Base-by-base conservation (phyloP, 1,140 invertebrate genomes). In the Sycophaga agraensis region DNA sequence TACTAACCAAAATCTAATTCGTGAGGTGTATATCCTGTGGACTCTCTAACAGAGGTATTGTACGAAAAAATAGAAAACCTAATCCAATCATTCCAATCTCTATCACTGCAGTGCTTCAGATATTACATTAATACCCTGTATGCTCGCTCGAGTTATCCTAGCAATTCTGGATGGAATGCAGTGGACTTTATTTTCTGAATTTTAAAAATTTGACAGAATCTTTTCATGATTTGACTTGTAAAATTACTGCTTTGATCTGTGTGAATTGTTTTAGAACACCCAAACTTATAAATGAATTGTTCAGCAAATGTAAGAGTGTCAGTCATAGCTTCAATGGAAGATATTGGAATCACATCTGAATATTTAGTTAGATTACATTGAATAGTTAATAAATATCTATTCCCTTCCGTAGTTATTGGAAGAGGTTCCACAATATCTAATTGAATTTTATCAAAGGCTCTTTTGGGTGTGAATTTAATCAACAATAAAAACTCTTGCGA, bases 341-440 rank as follows among this genome's bases (percentile, higher is more conserved):
- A 55, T 2, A 77, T 4, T 3, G 71, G 63, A 9, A 67, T 51
- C 0, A 70, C 69, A 22, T 59, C 49, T 0, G 62, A 65, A 62
- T 69, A 76, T 66, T 76, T 78, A 0, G 70, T 71, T 8, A 76
- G 45, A 56, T 70, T 67, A 57, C 74, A 70, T 66, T 75, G 71
- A 14, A 70, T n/a, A 8, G 73, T 72, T 9, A 76, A 39, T 31
- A 77, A 59, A 58, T 68, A 73, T 59, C 64, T 60, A 59, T 75
- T 75, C 19, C 68, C 69, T 1, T 21, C n/a, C 8, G 43, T 19
- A 45, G 71, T 65, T 54, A 53, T 39, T 0, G 37, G 35, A 4
- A 73, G 28, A 2, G 66, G 67, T 21, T 69, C 54, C n/a, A 56
- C 70, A 12, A 70, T 65, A 28, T 73, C 68, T 45, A 70, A 61